Conservation (phyloP, 2,797 vertebrate genomes). For the Cossypha polioptera region DNA sequence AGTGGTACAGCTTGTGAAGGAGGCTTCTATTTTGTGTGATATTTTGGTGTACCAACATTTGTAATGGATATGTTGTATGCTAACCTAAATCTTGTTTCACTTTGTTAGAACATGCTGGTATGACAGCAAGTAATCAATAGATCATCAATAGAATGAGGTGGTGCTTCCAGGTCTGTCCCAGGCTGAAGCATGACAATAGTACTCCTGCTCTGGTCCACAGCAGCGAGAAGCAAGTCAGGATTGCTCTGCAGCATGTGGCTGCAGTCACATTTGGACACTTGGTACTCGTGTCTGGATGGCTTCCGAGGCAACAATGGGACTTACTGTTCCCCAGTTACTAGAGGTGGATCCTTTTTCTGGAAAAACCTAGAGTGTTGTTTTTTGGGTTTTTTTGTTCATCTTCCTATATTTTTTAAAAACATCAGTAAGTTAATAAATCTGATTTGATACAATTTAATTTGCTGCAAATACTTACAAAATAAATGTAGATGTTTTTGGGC, state of each 20-base stretch:
- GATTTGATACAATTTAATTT: background rate
- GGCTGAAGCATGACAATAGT: background rate
- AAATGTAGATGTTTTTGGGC: background rate
- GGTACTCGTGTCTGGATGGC: background rate
- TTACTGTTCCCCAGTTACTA: background rate
- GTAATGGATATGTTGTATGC: background rate
- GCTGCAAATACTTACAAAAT: background rate
- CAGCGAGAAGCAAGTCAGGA: background rate
- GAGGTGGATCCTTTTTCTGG: background rate
- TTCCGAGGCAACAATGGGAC: background rate
- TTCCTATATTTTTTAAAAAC: background rate
- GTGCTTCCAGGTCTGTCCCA: fast-evolving
- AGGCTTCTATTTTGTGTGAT: background rate
- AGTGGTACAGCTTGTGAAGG: background rate
- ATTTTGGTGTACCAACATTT: background rate
- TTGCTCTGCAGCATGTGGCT: background rate
- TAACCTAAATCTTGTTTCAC: background rate
- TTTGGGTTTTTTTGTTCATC: fast-evolving
- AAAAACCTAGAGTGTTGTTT: background rate
- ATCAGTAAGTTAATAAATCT: background rate
- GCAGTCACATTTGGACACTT: background rate
- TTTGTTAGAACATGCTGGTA: background rate
- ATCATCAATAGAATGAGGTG: fast-evolving
- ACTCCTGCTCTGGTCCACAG: background rate
- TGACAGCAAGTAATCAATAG: fast-evolving